Evolutionary conservation across 2,113 vertebrate genomes (phyloP).

Genomic region (Coptodon rendalli): DNA sequence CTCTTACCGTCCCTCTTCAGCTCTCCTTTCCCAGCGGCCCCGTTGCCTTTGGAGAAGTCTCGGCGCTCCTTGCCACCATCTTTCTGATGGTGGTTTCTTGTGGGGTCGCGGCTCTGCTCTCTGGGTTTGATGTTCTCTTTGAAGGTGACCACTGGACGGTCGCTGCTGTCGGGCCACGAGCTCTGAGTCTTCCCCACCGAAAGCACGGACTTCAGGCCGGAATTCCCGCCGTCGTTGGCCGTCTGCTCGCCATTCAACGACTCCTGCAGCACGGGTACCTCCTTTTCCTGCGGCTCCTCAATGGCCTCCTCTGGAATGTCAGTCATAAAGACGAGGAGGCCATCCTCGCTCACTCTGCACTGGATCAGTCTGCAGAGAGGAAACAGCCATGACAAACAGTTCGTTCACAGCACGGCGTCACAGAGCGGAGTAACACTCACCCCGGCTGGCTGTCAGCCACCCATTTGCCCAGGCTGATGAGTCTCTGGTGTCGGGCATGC

Average conservation of each 20-base stretch:
- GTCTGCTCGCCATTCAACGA: conserved; percentile 76
- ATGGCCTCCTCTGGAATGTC: conserved; percentile 88
- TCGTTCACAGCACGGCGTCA: not conserved
- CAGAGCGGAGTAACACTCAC: conserved; percentile 56
- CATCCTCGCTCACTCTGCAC: conserved; percentile 83
- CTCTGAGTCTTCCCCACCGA: conserved; percentile 83
- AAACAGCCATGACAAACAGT: not conserved
- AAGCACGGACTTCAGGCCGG: conserved; percentile 87
- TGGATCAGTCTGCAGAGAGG: conserved; percentile 81
- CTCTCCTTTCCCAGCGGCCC: conserved; percentile 75
- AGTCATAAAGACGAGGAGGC: conserved; percentile 87
- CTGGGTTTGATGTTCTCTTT: conserved; percentile 96
- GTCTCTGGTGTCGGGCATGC: conserved; percentile 85
- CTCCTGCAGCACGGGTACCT: conserved; percentile 85
- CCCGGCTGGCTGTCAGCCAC: conserved; percentile 89
- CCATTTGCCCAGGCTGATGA: conserved; percentile 89
- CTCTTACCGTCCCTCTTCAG: conserved; percentile 87
- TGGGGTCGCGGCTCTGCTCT: conserved; percentile 81
- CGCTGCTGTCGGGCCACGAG: conserved; percentile 78
- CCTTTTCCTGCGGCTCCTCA: conserved; percentile 86
- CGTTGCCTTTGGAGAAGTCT: conserved; percentile 78
- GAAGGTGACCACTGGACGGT: conserved; percentile 92
- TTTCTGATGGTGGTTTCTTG: conserved; percentile 76
- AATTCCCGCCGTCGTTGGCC: conserved; percentile 69
- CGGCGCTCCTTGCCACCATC: conserved; percentile 80